A percentile compares a stretch with the other conserved stretches of the same genome.
Conservation (phyloP, 30 jellyfish, hydroid and myxozoan species). For the Chrysaora quinquecirrha region DNA sequence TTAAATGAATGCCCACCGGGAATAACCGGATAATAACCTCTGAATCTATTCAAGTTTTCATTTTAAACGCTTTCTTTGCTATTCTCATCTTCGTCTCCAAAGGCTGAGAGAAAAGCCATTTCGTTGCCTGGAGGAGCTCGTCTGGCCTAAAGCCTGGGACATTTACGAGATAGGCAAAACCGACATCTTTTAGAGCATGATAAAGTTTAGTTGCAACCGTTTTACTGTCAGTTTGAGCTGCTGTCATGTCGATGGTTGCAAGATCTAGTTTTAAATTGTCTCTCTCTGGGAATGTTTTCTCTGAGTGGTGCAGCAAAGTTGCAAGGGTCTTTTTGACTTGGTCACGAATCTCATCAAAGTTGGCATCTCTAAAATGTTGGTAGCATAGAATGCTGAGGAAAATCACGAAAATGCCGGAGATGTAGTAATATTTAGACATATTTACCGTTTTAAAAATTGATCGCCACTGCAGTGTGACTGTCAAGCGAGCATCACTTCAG, state of each 20-base stretch:
- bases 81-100: constrained; percentile 61
- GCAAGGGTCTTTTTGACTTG: background rate
- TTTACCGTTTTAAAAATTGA: no score
- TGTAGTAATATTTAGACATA: background rate
- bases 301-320: background rate
- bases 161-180: constrained; percentile 77
- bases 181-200: constrained; percentile 62
- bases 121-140: constrained; percentile 60
- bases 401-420: background rate
- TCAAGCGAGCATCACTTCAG: no score
- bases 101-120: constrained; percentile 78
- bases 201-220: constrained; percentile 18
- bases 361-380: background rate
- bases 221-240: constrained; percentile 27
- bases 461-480: no score
- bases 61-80: constrained; percentile 63
- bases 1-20: constrained; percentile 87
- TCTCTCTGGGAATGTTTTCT: background rate
- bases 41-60: constrained; percentile 45
- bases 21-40: constrained; percentile 86
- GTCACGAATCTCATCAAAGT: background rate
- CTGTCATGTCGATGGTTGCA: constrained; percentile 53
- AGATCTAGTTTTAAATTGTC: constrained; percentile 13
- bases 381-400: background rate
- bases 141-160: constrained; percentile 76